phyloP scores from a whole-genome alignment of 1,140 invertebrate species.

The Papilio helenus region DNA sequence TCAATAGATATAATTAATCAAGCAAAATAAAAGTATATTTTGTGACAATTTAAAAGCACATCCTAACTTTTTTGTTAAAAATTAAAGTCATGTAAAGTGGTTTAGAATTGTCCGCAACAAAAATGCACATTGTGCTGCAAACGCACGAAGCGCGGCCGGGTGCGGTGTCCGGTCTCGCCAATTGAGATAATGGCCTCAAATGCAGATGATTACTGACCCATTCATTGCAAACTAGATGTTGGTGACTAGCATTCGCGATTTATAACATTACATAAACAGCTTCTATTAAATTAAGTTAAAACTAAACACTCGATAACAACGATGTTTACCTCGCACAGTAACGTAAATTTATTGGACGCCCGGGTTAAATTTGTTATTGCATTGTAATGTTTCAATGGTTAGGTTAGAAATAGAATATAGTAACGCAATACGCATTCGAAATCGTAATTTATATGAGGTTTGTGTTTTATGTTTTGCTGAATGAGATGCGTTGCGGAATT shows the following conservation, averaged over 20 bases:
- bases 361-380: constrained; percentile 44
- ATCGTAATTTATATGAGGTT: constrained; percentile 45
- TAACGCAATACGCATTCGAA: constrained; percentile 44
- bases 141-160: constrained; percentile 60
- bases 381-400: constrained; percentile 45
- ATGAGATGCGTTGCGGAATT: constrained; percentile 39
- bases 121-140: constrained; percentile 68
- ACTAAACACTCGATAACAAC: constrained; percentile 58
- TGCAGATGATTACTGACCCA: constrained; percentile 79
- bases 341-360: constrained; percentile 46
- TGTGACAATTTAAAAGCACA: not conserved
- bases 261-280: constrained; percentile 59
- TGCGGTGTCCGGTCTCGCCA: constrained; percentile 76
- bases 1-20: too few relatives aligned
- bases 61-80: not conserved
- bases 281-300: constrained; percentile 55
- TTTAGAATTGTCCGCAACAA: constrained; percentile 50
- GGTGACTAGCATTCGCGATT: constrained; percentile 58
- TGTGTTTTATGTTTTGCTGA: constrained; percentile 41
- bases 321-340: constrained; percentile 55
- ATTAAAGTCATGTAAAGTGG: constrained; percentile 24
- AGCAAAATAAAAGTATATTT: not conserved
- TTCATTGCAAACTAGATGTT: constrained; percentile 75
- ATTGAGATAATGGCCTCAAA: constrained; percentile 80
- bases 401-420: constrained; percentile 53